Evolutionary conservation across 1,140 invertebrate species (phyloP).

Genomic region (Saccostrea glomerata): DNA sequence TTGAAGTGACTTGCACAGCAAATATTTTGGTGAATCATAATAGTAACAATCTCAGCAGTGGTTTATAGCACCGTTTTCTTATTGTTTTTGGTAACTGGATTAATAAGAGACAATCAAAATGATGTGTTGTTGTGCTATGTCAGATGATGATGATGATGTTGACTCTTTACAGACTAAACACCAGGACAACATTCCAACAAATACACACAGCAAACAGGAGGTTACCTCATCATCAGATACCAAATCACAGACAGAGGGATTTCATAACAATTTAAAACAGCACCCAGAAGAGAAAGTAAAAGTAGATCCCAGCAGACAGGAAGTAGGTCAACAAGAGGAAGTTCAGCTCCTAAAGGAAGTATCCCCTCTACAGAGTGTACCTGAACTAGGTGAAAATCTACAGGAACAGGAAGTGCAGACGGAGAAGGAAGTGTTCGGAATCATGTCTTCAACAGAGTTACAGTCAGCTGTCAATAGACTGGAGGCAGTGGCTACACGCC

Average conservation of each 20-base stretch:
- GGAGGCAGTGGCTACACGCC: constrained; percentile 86
- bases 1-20: constrained; percentile 8
- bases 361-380: not conserved
- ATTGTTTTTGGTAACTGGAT: not conserved
- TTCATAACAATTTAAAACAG: not conserved
- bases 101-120: not conserved
- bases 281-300: constrained; percentile 41
- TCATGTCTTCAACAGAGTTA: constrained; percentile 56
- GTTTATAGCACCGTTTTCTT: not conserved
- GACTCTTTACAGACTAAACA: constrained; percentile 26
- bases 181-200: constrained; percentile 4
- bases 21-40: constrained; percentile 25
- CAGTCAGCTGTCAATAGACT: constrained; percentile 83
- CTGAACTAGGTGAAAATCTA: not conserved
- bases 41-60: not conserved
- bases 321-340: constrained; percentile 31
- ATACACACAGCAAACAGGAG: not conserved
- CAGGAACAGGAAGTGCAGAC: constrained; percentile 43
- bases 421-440: constrained; percentile 23
- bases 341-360: constrained; percentile 1
- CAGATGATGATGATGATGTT: constrained; percentile 17
- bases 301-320: constrained; percentile 34
- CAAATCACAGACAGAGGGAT: not conserved
- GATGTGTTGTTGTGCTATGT: constrained; percentile 27
- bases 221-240: not conserved